Evolutionary conservation across 2,113 vertebrate genomes (phyloP).

Genomic region (Eupsittula cactorum): DNA sequence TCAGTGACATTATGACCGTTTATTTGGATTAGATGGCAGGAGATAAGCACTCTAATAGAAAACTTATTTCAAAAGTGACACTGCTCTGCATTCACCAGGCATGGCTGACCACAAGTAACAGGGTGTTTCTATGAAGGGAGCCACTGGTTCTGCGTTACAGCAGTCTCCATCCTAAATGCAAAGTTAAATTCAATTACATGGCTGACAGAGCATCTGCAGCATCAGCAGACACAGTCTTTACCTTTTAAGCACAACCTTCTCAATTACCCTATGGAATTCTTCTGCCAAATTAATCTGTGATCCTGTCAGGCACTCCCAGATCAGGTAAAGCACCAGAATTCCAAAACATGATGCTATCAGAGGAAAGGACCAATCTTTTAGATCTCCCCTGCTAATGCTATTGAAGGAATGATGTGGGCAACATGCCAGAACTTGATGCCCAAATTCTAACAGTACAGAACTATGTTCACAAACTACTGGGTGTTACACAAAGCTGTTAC

Average conservation of each 20-base stretch:
- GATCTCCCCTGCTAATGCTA: not conserved
- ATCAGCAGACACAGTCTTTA: conserved; percentile 16
- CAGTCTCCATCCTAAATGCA: conserved; percentile 2
- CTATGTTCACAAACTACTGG: not conserved
- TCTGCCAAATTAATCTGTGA: conserved; percentile 13
- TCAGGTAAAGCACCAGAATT: conserved; percentile 15
- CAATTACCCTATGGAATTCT: not conserved
- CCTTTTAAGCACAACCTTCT: conserved; percentile 17
- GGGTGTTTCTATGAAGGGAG: not conserved
- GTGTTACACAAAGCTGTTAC: not conserved
- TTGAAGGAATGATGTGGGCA: not conserved
- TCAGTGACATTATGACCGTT: not conserved
- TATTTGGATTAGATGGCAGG: conserved; percentile 32
- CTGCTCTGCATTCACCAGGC: not conserved
- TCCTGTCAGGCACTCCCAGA: conserved; percentile 34
- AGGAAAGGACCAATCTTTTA: conserved; percentile 33
- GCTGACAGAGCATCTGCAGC: conserved; percentile 26
- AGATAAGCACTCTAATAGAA: conserved; percentile 1
- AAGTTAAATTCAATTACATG: not conserved
- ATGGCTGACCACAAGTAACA: not conserved
- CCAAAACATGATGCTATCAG: conserved; percentile 22
- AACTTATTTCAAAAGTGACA: not conserved
- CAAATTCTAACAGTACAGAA: not conserved
- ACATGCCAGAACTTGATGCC: not conserved
- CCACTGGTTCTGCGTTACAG: not conserved